Base-by-base conservation (phyloP, 2,113 vertebrate genomes). In the Apodemus sylvaticus region DNA sequence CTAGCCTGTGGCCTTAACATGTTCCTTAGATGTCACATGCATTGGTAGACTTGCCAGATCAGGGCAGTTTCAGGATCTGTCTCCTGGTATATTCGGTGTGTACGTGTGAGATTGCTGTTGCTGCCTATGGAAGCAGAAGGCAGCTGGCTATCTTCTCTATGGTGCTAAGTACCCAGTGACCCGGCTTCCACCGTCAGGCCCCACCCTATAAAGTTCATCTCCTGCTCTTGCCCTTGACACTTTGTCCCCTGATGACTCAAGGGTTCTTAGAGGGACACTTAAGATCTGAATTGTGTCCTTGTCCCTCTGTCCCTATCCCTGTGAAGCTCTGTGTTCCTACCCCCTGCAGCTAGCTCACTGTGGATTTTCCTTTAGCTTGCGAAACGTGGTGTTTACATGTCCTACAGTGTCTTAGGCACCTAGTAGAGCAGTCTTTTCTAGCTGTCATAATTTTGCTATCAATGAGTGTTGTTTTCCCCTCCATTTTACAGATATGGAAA, bases 311-410 rank as follows among this genome's bases (percentile, higher is more conserved):
- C 14, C 5, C 31, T 36, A 68, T 16, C 31, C 10, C 66, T 68
- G 31, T 34, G 66, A 68, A 73, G 16, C 10, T 68, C 42, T 68
- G 58, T 45, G 19, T 45, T 12, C 26, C 66, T 76, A 24, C 2
- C 93, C n/a, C 2, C 4, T 36, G 17, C 19, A 36, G 42, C 16
- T 5, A 58, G 9, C 79, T 42, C 39, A 7, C 13, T 79, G 60
- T 91, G 87, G 31, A 10, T 76, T 90, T 73, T 73, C 14, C 81
- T 85, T 89, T 45, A 24, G 58, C 81, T 83, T 86, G 86, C n/a
- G 76, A 93, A 64, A 5, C 4, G 1, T 82, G 48, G 1, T 26
- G 34, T 7, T 91, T 4, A 45, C 73, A 1, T 31, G 34, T 53
- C 36, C 79, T 73, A 78, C 7, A 45, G 3, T 64, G 51, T 64